Percentiles rank a stretch among this genome's conserved stretches.
phyloP scores from a whole-genome alignment of 1,140 invertebrate species.

The Zaprionus vittiger region DNA sequence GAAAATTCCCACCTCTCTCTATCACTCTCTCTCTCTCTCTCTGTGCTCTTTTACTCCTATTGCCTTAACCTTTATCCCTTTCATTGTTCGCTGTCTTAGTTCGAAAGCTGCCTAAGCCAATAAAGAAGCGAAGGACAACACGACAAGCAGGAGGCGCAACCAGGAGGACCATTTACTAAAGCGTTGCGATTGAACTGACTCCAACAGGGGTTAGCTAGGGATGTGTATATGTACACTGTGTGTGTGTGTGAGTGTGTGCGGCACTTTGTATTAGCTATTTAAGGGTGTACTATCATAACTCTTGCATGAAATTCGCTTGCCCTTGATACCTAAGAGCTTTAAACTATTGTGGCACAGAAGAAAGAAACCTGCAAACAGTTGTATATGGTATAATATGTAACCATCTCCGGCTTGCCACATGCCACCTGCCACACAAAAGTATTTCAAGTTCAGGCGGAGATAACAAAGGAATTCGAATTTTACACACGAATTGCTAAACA shows the following conservation, averaged over 20 bases:
- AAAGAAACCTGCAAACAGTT: background rate
- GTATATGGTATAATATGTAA: background rate
- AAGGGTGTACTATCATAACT: background rate
- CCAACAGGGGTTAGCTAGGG: background rate
- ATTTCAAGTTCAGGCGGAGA: background rate
- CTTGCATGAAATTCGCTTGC: background rate
- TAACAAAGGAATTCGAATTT: conserved; percentile 42
- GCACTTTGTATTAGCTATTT: background rate
- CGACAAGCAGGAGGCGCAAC: conserved; percentile 23
- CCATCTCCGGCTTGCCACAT: background rate
- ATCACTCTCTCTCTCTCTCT: no score
- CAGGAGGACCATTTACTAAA: conserved; percentile 57
- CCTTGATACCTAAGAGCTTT: background rate
- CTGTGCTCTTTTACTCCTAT: conserved; percentile 37
- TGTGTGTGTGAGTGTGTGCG: conserved; percentile 14
- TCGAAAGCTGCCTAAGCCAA: conserved; percentile 72
- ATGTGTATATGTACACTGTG: background rate
- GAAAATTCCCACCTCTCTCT: conserved; percentile 42
- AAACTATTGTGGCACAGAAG: background rate
- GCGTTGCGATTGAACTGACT: conserved; percentile 40
- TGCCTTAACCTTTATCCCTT: conserved; percentile 70
- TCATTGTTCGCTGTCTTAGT: conserved; percentile 45
- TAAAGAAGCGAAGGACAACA: conserved; percentile 52
- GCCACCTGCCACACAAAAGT: background rate
- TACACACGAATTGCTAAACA: conserved; percentile 69